Evolutionary conservation across 1,140 invertebrate genomes (phyloP).

Genomic region (Heliothis virescens): DNA sequence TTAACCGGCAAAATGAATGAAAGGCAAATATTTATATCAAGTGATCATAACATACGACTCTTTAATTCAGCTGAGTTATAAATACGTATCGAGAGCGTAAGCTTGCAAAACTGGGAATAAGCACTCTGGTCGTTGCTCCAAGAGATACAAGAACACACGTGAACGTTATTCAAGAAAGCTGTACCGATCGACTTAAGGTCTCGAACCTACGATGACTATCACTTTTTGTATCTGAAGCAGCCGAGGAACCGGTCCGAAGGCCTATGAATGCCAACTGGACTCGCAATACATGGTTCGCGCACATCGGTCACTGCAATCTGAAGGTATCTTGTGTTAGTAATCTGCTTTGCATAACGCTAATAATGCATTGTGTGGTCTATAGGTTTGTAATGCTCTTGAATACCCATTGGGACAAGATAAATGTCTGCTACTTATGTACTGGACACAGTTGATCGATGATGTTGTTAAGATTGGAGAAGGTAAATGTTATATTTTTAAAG

Average conservation of each 20-base stretch:
- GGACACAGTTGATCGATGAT: neutral
- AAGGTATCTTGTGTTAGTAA: constrained; percentile 6
- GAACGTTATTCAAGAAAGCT: constrained; percentile 47
- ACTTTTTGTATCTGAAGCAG: constrained; percentile 63
- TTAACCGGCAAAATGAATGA: no score
- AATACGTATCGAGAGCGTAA: no score
- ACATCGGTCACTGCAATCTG: constrained; percentile 27
- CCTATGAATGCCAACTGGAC: constrained; percentile 49
- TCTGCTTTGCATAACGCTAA: neutral
- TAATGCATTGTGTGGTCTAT: constrained; percentile 9
- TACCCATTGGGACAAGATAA: neutral
- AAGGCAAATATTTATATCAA: no score
- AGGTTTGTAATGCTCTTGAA: neutral
- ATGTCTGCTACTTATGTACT: no score
- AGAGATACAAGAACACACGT: constrained; percentile 21
- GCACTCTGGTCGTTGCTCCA: constrained; percentile 25
- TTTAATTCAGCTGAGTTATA: no score
- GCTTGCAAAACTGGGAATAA: no score
- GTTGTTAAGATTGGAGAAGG: no score
- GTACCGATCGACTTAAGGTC: constrained; percentile 57
- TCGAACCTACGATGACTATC: constrained; percentile 64
- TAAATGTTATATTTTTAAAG: no score
- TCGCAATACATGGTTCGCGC: constrained; percentile 6
- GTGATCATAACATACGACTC: no score
- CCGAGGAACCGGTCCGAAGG: constrained; percentile 60